Evolutionary conservation across 1,140 invertebrate species (phyloP), one percentile per base, ranked within the genome.

Genomic region (Melanaphis sacchari): DNA sequence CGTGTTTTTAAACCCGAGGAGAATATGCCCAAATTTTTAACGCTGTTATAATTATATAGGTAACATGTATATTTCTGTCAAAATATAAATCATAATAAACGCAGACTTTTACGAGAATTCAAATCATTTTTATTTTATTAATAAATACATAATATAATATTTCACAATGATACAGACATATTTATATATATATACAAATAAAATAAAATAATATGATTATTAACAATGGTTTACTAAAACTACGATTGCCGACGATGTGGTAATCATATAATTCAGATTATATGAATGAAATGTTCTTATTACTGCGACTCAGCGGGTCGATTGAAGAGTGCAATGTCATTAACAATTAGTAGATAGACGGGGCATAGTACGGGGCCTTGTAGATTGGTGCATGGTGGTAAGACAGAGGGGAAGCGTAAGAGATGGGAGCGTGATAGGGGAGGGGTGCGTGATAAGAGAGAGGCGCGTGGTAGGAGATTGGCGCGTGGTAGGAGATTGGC

Each of bases 321-420:
- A n/a, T n/a, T 21, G 59, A 76, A 11, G 59, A 76, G 46, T 15
- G 26, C 40, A 8, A 41, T 87, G 5, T 36, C 59, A 40, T 59
- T 24, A 31, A n/a, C 24, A 24, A 49, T 21, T n/a, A 92, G 66
- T 82, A 92, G n/a, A 92, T 1, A n/a, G 91, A 49, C 36, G 91
- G 46, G 6, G 91, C 21, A 81, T 31, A 82, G 36, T 54, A 85
- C 22, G 91, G 46, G 54, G 89, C 89, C 89, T 90, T 90, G 89
- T 90, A 90, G 89, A 90, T 66, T 18, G 89, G 81, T 26, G 91
- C 46, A 26, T 93, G 91, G 46, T 85, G 81, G 81, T 82, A 92
- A 36, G 43, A 88, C 59, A 91, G 31, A 3, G 90, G 90, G 4
- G 90, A 85, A 0, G 36, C 18, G 41, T 88, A 88, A 36, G 87